phyloP scores from a whole-genome alignment of 2,888 invertebrate species.

The Corythucha ciliata region DNA sequence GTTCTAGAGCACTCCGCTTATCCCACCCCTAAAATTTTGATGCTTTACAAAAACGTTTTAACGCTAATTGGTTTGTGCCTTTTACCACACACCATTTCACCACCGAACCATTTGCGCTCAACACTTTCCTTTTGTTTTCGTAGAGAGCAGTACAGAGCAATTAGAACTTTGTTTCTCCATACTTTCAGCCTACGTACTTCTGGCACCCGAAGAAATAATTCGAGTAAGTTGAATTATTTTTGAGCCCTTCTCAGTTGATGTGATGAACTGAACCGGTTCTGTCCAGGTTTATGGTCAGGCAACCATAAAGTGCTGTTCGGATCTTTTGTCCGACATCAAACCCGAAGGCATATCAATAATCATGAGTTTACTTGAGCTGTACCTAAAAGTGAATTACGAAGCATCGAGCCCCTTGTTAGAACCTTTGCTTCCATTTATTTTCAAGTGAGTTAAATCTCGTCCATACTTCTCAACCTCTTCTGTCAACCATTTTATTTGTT shows the following conservation, averaged over 20 bases:
- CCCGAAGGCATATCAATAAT: constrained; percentile 63
- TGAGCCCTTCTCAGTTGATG: neutral
- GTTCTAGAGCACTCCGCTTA: constrained; percentile 66
- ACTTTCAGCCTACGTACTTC: constrained; percentile 68
- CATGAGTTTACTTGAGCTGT: constrained; percentile 64
- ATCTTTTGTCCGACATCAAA: constrained; percentile 67
- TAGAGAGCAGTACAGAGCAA: constrained; percentile 51
- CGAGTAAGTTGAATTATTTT: constrained; percentile 32
- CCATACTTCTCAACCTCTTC: neutral
- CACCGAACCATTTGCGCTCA: neutral
- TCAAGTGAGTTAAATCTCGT: constrained; percentile 45
- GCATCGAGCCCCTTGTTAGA: constrained; percentile 56
- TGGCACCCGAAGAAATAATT: constrained; percentile 70
- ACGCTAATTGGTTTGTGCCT: constrained; percentile 55
- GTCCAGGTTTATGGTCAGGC: constrained; percentile 55
- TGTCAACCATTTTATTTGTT: neutral
- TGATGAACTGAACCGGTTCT: constrained; percentile 17
- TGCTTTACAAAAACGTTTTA: constrained; percentile 63
- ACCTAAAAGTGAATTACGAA: constrained; percentile 61
- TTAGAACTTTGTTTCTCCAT: constrained; percentile 68
- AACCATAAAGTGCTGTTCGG: constrained; percentile 59
- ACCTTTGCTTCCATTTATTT: constrained; percentile 51
- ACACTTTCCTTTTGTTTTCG: constrained; percentile 46
- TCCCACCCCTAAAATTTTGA: constrained; percentile 51
- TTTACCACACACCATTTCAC: neutral